Evolutionary conservation across 2,888 invertebrate species (phyloP), one percentile per base, ranked within the genome.

Genomic region (Quadriops clusia): DNA sequence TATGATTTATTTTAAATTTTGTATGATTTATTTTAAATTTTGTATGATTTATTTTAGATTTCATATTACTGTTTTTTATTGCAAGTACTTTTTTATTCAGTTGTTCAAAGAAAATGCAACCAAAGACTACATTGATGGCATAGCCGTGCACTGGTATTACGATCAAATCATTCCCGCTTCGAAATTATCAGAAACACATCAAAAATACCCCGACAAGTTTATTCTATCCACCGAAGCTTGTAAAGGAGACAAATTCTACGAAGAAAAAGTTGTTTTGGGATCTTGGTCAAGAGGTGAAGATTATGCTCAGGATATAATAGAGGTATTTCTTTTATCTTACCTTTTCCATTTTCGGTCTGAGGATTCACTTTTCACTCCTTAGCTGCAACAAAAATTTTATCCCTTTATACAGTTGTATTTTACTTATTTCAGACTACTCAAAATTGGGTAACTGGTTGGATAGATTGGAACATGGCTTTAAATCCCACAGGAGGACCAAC

Each of bases 391-490:
- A 22, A 13, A 9, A 2, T 25, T 9, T 11, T 21, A 17, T 30
- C 7, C n/a, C 5, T 17, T 7, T 30, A 15, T 12, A 16, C 11
- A 27, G 34, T 12, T 32, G 13, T 14, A 12, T 11, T 12, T 25
- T 2, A 11, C 28, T 40, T 27, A 31, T 37, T 21, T 56, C 77
- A 68, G 77, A 80, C 55, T 50, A n/a, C 85, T n/a, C 72, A 76
- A 43, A 70, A 81, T 54, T 77, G 72, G 58, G 74, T 77, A 0
- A 67, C 69, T 17, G 87, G 82, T 1, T 90, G 87, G 86, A 68
- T 82, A 1, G 89, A 91, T 55, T 91, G 87, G 87, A 90, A 91
- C 55, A 60, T 89, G 22, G 77, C 74, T 12, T 54, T 90, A 9
- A 67, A 83, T 49, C 57, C 66, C 30, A 38, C 50, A 1, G 89